Percentiles rank a stretch among this genome's conserved stretches.
Evolutionary conservation across 2,888 invertebrate genomes (phyloP).

Genomic region (Oconnorella tubifera): DNA sequence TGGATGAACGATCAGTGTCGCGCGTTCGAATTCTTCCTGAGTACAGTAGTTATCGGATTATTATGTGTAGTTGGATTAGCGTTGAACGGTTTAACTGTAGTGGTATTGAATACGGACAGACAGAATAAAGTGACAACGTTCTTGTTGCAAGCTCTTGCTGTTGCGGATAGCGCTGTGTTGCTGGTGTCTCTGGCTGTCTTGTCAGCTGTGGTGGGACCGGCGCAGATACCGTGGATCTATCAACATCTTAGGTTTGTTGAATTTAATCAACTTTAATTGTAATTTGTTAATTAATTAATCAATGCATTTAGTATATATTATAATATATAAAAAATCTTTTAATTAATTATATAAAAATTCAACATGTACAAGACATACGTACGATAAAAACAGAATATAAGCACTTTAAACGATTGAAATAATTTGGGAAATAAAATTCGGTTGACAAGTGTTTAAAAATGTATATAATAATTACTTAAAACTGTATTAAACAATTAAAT

Average conservation of each 20-base stretch:
- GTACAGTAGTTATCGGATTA: slow-evolving; percentile 26
- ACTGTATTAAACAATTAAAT: too few relatives aligned
- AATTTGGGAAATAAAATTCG: too few relatives aligned
- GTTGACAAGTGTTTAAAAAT: too few relatives aligned
- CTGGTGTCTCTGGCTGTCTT: slow-evolving; percentile 24
- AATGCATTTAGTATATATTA: too few relatives aligned
- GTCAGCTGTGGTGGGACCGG: slow-evolving; percentile 24
- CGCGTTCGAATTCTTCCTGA: slow-evolving; percentile 29
- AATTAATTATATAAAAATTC: too few relatives aligned
- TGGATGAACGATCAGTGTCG: slow-evolving; percentile 20
- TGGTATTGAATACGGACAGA: slow-evolving; percentile 29
- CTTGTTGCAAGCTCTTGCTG: slow-evolving; percentile 28
- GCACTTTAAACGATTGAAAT: too few relatives aligned
- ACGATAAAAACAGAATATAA: too few relatives aligned
- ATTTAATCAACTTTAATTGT: too few relatives aligned
- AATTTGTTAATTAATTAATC: too few relatives aligned
- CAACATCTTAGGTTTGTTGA: not conserved
- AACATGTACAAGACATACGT: too few relatives aligned
- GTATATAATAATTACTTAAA: too few relatives aligned
- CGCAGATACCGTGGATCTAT: slow-evolving; percentile 14
- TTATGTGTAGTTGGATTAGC: slow-evolving; percentile 31
- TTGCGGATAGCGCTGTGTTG: slow-evolving; percentile 30
- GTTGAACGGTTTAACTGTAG: slow-evolving; percentile 30
- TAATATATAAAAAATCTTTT: too few relatives aligned
- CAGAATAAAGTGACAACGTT: slow-evolving; percentile 29